phyloP scores from a whole-genome alignment of 2,888 invertebrate genomes.

The Odontocerum albicorne region DNA sequence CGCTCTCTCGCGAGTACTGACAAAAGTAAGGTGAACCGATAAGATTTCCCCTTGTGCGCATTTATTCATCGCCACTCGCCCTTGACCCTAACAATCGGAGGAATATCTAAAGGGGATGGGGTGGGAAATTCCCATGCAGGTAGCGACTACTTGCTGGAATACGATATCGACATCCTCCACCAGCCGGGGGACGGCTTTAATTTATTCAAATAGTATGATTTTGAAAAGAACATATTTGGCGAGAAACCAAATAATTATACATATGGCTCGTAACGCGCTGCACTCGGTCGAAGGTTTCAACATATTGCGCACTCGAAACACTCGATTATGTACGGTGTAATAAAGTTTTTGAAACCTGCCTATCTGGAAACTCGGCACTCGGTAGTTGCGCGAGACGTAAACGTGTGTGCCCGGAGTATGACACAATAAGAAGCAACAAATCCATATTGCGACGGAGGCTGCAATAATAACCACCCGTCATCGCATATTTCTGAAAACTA shows the following conservation, averaged over 20 bases:
- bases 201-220: constrained; percentile 8
- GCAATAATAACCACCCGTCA: no score
- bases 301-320: not conserved
- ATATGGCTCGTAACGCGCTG: not conserved
- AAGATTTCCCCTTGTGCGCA: constrained; percentile 7
- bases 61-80: constrained; percentile 17
- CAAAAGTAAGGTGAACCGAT: constrained; percentile 18
- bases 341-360: constrained; percentile 9
- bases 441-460: not conserved
- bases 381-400: not conserved
- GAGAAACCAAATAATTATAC: constrained; percentile 1
- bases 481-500: no score
- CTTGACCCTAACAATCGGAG: constrained; percentile 35
- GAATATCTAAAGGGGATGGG: constrained; percentile 2
- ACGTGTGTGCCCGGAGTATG: not conserved
- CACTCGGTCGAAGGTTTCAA: not conserved
- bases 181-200: no score
- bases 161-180: constrained; percentile 24
- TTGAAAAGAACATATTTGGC: not conserved
- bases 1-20: constrained; percentile 5
- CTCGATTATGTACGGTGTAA: not conserved
- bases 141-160: constrained; percentile 7
- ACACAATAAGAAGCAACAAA: not conserved
- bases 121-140: constrained; percentile 29
- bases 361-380: not conserved